Evolutionary conservation across 2,113 vertebrate species (phyloP).

Genomic region (Emydocephalus ijimae): DNA sequence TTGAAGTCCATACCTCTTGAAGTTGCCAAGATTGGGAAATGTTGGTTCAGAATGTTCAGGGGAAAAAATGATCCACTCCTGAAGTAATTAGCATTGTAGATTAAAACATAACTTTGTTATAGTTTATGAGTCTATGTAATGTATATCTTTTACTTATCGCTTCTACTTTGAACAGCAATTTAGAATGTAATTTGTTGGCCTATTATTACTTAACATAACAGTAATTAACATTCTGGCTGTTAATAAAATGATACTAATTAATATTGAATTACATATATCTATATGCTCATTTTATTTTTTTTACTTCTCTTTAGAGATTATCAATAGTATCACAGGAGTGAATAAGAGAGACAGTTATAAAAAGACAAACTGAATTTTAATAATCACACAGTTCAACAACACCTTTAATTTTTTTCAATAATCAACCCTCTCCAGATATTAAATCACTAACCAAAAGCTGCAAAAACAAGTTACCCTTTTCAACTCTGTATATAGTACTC

Average conservation of each 20-base stretch:
- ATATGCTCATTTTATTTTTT: fast-evolving
- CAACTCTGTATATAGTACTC: neutral
- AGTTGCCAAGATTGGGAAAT: neutral
- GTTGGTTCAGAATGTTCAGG: neutral
- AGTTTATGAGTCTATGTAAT: neutral
- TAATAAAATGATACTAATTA: neutral
- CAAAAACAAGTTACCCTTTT: neutral
- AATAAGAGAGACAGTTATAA: constrained; percentile 12
- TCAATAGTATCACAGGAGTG: constrained; percentile 32
- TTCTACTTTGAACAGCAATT: neutral
- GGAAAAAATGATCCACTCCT: neutral
- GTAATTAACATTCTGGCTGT: neutral
- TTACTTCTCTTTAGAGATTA: constrained; percentile 3
- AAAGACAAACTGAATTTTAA: constrained; percentile 26
- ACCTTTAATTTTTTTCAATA: constrained; percentile 31
- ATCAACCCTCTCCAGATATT: constrained; percentile 28
- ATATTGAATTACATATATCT: neutral
- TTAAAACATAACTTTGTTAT: neutral
- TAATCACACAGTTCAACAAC: constrained; percentile 1
- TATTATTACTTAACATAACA: neutral
- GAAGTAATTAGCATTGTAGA: neutral
- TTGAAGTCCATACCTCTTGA: neutral
- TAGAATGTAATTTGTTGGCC: neutral
- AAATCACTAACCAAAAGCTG: constrained; percentile 7
- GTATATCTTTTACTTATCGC: neutral